Percentiles rank a stretch among this genome's conserved stretches.
These are phyloP conservation scores for Diaphora mendica DNA, from an alignment of 2,888 invertebrate genomes.

Conservation along the genomic window DNA sequence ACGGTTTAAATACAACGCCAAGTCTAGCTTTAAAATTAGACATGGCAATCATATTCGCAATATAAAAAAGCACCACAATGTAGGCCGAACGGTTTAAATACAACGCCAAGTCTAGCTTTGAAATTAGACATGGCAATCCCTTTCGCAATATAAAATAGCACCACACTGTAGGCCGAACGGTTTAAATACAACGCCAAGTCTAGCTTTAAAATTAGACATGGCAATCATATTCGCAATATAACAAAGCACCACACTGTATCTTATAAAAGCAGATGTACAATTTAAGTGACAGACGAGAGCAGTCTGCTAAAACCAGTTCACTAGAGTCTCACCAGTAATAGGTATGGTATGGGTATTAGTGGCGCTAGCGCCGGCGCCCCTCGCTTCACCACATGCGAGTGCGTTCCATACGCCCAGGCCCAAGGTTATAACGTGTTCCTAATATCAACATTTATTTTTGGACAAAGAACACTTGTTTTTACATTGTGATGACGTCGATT, in stretches of 20 bases:
- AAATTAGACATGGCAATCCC: too few species aligned
- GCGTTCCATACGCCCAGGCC: neutral
- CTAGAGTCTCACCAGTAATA: neutral
- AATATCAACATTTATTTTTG: neutral
- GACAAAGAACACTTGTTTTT: neutral
- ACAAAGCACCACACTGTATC: neutral
- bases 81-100: too few species aligned
- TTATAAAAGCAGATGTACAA: constrained; percentile 21
- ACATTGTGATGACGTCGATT: neutral
- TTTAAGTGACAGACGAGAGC: constrained; percentile 6
- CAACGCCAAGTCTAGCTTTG: too few species aligned
- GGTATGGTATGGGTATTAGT: neutral
- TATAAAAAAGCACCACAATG: too few species aligned
- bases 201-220: too few species aligned
- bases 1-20: too few species aligned
- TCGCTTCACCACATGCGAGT: neutral
- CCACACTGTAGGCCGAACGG: neutral
- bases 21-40: too few species aligned
- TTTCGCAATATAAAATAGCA: neutral
- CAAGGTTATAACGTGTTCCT: constrained; percentile 3
- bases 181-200: too few species aligned
- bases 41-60: too few species aligned
- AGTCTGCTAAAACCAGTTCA: constrained; percentile 6
- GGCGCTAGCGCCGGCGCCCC: neutral
- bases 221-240: too few species aligned